phyloP scores from a whole-genome alignment of 2,888 invertebrate genomes.

The Trilocha varians region DNA sequence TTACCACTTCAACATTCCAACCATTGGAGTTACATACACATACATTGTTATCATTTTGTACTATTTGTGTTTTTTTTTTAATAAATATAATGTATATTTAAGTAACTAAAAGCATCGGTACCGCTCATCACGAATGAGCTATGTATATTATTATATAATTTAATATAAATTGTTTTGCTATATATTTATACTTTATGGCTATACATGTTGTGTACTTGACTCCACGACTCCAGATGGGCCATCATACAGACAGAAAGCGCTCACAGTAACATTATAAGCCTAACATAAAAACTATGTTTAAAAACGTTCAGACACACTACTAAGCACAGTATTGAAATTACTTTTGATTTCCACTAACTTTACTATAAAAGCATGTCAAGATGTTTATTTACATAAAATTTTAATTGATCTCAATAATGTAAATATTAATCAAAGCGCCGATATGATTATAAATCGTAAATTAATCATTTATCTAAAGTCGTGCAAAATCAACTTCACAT shows the following conservation, averaged over 20 bases:
- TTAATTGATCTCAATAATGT: not conserved
- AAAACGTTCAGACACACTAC: not conserved
- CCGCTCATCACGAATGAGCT: too few species aligned
- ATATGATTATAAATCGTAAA: not conserved
- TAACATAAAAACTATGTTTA: not conserved
- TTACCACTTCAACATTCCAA: not conserved
- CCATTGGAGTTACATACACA: slow-evolving; percentile 8
- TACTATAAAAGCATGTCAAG: not conserved
- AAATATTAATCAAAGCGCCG: not conserved
- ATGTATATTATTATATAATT: too few species aligned
- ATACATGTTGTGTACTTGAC: not conserved
- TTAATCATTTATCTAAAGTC: not conserved
- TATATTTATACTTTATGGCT: not conserved
- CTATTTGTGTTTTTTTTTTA: slow-evolving; percentile 5
- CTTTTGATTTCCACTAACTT: not conserved
- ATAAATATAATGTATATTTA: slow-evolving; percentile 1
- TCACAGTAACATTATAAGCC: not conserved
- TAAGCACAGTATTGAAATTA: not conserved
- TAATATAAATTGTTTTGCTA: too few species aligned
- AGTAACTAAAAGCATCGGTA: not conserved
- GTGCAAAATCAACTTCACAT: not conserved
- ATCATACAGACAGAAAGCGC: not conserved
- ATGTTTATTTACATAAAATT: not conserved
- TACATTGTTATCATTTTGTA: slow-evolving; percentile 10
- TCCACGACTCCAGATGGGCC: not conserved